Evolutionary conservation across 35 echinoderm and acorn worm genomes (phyloP).

Genomic region (Patiria miniata): DNA sequence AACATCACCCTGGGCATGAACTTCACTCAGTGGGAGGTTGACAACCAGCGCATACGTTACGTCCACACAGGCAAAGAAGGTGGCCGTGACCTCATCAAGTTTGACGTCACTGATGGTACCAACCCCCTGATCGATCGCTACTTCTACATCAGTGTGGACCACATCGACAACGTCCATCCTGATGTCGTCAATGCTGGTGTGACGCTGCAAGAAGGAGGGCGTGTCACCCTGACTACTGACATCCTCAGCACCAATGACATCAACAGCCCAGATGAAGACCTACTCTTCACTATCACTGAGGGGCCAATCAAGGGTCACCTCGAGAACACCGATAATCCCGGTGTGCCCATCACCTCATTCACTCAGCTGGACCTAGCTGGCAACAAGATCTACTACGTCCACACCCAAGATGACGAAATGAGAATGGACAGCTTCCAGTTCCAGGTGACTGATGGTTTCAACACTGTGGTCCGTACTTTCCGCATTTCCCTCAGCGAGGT

Average conservation of each 20-base stretch:
- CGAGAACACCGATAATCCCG: conserved; percentile 93
- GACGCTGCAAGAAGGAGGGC: conserved; percentile 89
- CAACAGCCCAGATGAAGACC: conserved; percentile 96
- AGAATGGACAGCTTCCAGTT: conserved; percentile 99
- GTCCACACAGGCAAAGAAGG: conserved; percentile 73
- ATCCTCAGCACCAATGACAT: conserved; percentile 89
- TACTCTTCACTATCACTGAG: conserved; percentile 83
- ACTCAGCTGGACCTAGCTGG: conserved; percentile 95
- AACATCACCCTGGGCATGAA: conserved; percentile 92
- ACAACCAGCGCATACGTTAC: conserved; percentile 89
- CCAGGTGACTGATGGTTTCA: conserved; percentile 94
- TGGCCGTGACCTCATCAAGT: conserved; percentile 92
- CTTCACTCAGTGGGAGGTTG: conserved; percentile 97
- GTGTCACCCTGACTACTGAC: conserved; percentile 91
- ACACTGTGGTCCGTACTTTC: conserved; percentile 96
- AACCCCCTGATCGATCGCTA: conserved; percentile 97
- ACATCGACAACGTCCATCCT: conserved; percentile 83
- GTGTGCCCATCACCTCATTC: conserved; percentile 86
- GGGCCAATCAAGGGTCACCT: conserved; percentile 92
- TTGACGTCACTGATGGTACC: conserved; percentile 93
- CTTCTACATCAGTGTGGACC: conserved; percentile 92
- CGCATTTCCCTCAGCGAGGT: conserved; percentile 93
- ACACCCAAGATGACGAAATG: conserved; percentile 91
- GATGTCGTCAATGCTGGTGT: conserved; percentile 96
- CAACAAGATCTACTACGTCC: conserved; percentile 97